A percentile compares a stretch with the other conserved stretches of the same genome.
Conservation (phyloP, 2,888 invertebrate species). For the Melanargia galathea region DNA sequence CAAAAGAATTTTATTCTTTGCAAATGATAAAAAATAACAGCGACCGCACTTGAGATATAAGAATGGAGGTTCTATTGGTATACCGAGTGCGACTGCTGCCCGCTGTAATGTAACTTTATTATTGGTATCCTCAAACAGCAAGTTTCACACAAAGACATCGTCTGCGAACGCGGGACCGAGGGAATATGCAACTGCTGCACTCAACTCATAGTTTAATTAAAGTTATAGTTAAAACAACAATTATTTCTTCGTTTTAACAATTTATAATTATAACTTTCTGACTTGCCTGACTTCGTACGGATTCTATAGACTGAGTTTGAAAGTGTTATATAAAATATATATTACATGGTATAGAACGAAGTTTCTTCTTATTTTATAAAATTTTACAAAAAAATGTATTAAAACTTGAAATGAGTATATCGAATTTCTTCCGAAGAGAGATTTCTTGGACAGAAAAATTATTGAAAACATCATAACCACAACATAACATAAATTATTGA, state of each 20-base stretch:
- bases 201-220: conserved; percentile 13
- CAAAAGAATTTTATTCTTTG: conserved; percentile 9
- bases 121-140: conserved; percentile 37
- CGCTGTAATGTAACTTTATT: conserved; percentile 38
- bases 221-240: conserved; percentile 15
- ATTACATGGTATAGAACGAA: too few species aligned
- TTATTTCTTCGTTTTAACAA: neutral
- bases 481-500: too few species aligned
- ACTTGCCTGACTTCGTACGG: too few species aligned
- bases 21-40: conserved; percentile 18
- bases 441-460: too few species aligned
- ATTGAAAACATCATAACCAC: too few species aligned
- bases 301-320: too few species aligned
- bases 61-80: conserved; percentile 31
- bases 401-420: too few species aligned
- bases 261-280: neutral
- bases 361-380: too few species aligned
- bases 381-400: too few species aligned
- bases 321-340: too few species aligned
- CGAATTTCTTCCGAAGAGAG: too few species aligned
- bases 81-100: conserved; percentile 31
- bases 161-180: conserved; percentile 25
- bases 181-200: conserved; percentile 15
- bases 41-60: conserved; percentile 17
- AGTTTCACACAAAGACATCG: conserved; percentile 39